Conservation (phyloP, 23 tunicate genomes). For the Clavelina lepadiformis region DNA sequence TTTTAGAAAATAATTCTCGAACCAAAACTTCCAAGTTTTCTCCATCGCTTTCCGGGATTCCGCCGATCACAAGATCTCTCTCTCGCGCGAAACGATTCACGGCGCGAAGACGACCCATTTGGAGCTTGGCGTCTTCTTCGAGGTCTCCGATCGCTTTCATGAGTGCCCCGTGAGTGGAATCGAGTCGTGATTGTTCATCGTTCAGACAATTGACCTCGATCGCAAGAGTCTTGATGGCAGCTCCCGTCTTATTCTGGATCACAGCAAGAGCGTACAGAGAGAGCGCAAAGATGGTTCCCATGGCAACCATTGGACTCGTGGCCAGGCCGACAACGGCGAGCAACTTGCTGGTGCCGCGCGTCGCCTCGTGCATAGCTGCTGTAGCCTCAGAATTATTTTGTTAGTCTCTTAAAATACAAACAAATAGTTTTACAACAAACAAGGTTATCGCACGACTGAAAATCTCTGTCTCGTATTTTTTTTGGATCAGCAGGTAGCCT, state of each 20-base stretch:
- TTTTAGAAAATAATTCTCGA: slow-evolving; percentile 21
- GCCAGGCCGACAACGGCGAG: neutral
- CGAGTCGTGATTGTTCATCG: slow-evolving; percentile 4
- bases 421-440: too few relatives aligned
- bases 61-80: slow-evolving; percentile 18
- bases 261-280: slow-evolving; percentile 2
- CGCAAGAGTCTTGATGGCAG: neutral
- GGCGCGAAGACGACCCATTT: neutral
- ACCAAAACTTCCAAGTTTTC: slow-evolving; percentile 27
- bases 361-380: too few relatives aligned
- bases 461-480: too few relatives aligned
- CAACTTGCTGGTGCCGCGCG: too few relatives aligned
- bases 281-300: neutral
- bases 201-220: neutral
- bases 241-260: neutral
- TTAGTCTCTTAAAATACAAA: too few relatives aligned
- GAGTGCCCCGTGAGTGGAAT: slow-evolving; percentile 1
- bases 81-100: slow-evolving; percentile 16
- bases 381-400: too few relatives aligned
- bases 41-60: slow-evolving; percentile 32
- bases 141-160: slow-evolving; percentile 7
- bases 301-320: slow-evolving; percentile 6
- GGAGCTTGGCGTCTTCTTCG: slow-evolving; percentile 3
- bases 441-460: too few relatives aligned
- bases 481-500: too few relatives aligned